Conservation (phyloP, 2,797 vertebrate species). For the Gephyroberyx darwinii region DNA sequence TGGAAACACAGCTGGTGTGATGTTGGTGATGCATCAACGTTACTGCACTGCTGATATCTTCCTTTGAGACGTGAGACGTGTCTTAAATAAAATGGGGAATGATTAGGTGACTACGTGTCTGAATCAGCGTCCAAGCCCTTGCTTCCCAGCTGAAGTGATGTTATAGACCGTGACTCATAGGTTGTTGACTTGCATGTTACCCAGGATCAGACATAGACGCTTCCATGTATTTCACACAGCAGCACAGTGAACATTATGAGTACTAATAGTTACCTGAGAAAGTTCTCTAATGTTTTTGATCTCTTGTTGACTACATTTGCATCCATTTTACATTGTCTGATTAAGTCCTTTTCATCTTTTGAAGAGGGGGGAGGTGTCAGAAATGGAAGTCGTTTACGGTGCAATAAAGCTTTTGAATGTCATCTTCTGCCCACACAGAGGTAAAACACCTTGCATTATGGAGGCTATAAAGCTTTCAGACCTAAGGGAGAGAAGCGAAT, state of each 20-base stretch:
- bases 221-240: constrained; percentile 11
- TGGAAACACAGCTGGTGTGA: not conserved
- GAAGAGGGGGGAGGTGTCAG: constrained; percentile 20
- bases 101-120: constrained; percentile 10
- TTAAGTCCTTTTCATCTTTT: constrained; percentile 46
- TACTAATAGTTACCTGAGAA: not conserved
- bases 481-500: constrained; percentile 25
- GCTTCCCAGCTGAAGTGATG: constrained; percentile 17
- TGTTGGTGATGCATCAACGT: not conserved
- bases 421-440: constrained; percentile 34
- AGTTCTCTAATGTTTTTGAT: not conserved
- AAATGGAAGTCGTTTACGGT: constrained; percentile 51
- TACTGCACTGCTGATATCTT: constrained; percentile 2
- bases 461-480: constrained; percentile 41
- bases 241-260: too few species aligned
- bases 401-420: constrained; percentile 66
- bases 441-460: constrained; percentile 37
- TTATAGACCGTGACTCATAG: constrained; percentile 6
- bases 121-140: not conserved
- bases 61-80: not conserved
- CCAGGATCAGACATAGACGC: not conserved
- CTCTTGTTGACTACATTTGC: constrained; percentile 14
- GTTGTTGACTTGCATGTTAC: constrained; percentile 14
- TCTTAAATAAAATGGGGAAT: not conserved
- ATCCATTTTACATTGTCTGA: constrained; percentile 36